phyloP scores from a whole-genome alignment of 1,140 invertebrate genomes.

The Diorhabda elongata region DNA sequence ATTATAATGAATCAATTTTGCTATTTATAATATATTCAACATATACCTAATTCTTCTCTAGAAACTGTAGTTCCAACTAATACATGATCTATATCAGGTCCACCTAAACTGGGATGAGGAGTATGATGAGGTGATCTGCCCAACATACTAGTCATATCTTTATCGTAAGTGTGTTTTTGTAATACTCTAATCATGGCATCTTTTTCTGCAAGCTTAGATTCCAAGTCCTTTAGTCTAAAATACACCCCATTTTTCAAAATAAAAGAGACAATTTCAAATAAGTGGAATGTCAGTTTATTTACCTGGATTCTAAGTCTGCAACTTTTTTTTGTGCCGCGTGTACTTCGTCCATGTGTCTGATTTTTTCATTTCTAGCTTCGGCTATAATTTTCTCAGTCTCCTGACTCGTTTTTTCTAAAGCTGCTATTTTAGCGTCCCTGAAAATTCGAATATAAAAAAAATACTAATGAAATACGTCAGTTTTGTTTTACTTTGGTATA shows the following conservation, averaged over 20 bases:
- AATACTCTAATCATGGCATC: slow-evolving; percentile 88
- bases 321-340: slow-evolving; percentile 79
- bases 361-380: slow-evolving; percentile 79
- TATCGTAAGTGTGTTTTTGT: slow-evolving; percentile 73
- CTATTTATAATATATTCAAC: not conserved
- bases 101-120: slow-evolving; percentile 50
- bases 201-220: slow-evolving; percentile 81
- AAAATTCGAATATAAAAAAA: slow-evolving; percentile 18
- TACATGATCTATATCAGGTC: slow-evolving; percentile 47
- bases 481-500: slow-evolving; percentile 67
- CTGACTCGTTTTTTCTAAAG: slow-evolving; percentile 77
- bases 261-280: not conserved
- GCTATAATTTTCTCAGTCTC: slow-evolving; percentile 84
- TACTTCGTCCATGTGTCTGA: slow-evolving; percentile 82
- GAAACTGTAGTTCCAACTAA: slow-evolving; percentile 44
- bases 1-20: not conserved
- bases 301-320: slow-evolving; percentile 77
- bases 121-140: slow-evolving; percentile 52
- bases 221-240: slow-evolving; percentile 75
- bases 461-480: not conserved
- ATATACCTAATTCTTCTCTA: slow-evolving; percentile 49
- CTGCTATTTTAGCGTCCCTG: slow-evolving; percentile 82
- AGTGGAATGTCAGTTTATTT: slow-evolving; percentile 23
- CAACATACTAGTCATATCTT: slow-evolving; percentile 56
- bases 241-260: not conserved